These are phyloP conservation scores for Gortyna flavago DNA, from an alignment of 2,888 invertebrate genomes.

Conservation along the genomic window DNA sequence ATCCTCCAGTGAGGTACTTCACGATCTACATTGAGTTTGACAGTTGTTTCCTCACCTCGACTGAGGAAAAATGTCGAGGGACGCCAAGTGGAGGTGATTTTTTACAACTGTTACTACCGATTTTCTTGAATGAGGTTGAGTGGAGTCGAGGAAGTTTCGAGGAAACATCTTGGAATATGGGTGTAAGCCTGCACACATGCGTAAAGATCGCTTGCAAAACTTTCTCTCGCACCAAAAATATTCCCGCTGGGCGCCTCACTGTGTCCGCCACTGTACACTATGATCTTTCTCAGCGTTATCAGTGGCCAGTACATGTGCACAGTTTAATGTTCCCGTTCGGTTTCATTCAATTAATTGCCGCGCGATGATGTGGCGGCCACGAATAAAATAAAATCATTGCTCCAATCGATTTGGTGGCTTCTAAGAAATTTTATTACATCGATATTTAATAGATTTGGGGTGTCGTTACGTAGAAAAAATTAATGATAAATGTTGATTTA, in stretches of 20 bases:
- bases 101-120: too few relatives aligned
- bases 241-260: slow-evolving; percentile 8
- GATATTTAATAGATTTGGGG: slow-evolving; percentile 34
- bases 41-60: too few relatives aligned
- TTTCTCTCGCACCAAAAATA: slow-evolving; percentile 9
- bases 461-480: slow-evolving; percentile 33
- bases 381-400: slow-evolving; percentile 61
- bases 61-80: too few relatives aligned
- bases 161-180: too few relatives aligned
- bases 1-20: too few relatives aligned
- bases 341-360: slow-evolving; percentile 85
- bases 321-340: slow-evolving; percentile 87
- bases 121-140: too few relatives aligned
- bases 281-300: slow-evolving; percentile 87
- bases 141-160: too few relatives aligned
- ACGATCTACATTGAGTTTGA: too few relatives aligned
- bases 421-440: slow-evolving; percentile 44
- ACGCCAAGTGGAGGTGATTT: too few relatives aligned
- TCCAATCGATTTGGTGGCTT: slow-evolving; percentile 31
- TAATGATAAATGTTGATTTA: slow-evolving; percentile 11
- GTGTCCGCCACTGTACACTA: slow-evolving; percentile 74
- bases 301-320: slow-evolving; percentile 86
- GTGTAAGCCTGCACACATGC: too few relatives aligned
- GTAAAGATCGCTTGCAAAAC: background rate
- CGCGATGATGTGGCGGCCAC: slow-evolving; percentile 66